Conservation (phyloP, 1,140 invertebrate genomes). For the Rhagoletis zephyria region DNA sequence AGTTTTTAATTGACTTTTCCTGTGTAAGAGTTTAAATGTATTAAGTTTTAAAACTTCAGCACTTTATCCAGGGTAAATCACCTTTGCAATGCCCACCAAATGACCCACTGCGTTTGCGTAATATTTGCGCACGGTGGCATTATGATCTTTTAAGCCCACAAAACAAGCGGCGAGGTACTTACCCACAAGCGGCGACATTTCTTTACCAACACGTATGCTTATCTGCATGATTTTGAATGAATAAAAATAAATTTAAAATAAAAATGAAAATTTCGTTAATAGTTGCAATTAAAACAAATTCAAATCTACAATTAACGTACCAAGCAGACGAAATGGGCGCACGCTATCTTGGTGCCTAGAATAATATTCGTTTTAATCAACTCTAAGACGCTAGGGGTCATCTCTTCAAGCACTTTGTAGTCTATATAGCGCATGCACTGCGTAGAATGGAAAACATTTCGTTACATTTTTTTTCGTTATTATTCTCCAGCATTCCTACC, state of each 20-base stretch:
- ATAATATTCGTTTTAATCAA: slow-evolving; percentile 85
- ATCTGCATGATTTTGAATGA: slow-evolving; percentile 60
- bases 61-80: slow-evolving; percentile 57
- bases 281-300: background rate
- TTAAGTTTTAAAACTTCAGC: background rate
- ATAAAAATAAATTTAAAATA: slow-evolving; percentile 35
- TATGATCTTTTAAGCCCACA: slow-evolving; percentile 87
- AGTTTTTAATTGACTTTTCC: slow-evolving; percentile 87
- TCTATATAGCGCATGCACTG: slow-evolving; percentile 90
- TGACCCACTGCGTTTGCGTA: slow-evolving; percentile 88
- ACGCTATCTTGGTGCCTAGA: slow-evolving; percentile 88
- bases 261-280: background rate
- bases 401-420: slow-evolving; percentile 81
- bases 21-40: slow-evolving; percentile 55
- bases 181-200: slow-evolving; percentile 77
- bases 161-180: slow-evolving; percentile 86
- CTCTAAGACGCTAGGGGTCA: slow-evolving; percentile 87
- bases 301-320: slow-evolving; percentile 74
- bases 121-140: slow-evolving; percentile 85
- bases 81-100: slow-evolving; percentile 88
- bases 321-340: slow-evolving; percentile 87
- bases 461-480: background rate
- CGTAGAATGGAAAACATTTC: slow-evolving; percentile 60
- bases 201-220: slow-evolving; percentile 74
- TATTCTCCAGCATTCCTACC: slow-evolving; percentile 72